Evolutionary conservation across 2,888 invertebrate species (phyloP), one percentile per base, ranked within the genome.

Genomic region (Sminthurides aquaticus): DNA sequence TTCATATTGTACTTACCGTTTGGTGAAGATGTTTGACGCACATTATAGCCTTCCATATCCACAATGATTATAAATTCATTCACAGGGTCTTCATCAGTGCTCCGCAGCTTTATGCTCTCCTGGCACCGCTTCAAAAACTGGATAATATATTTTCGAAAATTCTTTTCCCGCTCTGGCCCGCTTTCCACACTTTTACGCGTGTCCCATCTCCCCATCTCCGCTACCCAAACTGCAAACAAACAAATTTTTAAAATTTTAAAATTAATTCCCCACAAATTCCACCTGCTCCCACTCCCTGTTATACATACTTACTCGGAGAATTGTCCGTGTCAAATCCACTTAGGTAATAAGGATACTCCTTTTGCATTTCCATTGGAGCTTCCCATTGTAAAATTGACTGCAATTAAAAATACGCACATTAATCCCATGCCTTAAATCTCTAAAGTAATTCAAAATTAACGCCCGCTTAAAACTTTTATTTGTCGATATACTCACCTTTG

Each of bases 151-250:
- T 57, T 57, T 1, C 28, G 22, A 22, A 49, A 62, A 49, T 62
- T 49, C 28, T 18, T 57, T 15, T 62, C 62, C 24, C 62, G 43
- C 49, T 62, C 28, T 1, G 57, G 56, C 2, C 62, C 62, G 8
- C 15, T 26, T 15, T 57, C 62, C 3, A 28, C 22, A 49, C 43
- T 57, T 15, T 57, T 57, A 1, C 57, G 15, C 1, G 57, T 57
- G 28, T 62, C 62, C 62, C 62, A 62, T 18, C 26, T 1, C 3
- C 64, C 64, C 59, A 59, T 48, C 26, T 59, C 59, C 22, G 48
- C 22, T 11, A 59, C n/a, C 59, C 59, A 59, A 25, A 59, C 59
- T 59, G 26, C 22, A 59, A 59, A 5, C 26, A 56, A 15, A 5
- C 43, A 34, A 34, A 34, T 34, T 34, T 11, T 34, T 34, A 34